Percentiles rank a stretch among this genome's conserved stretches.
Conservation (phyloP, 2,113 vertebrate species). For the Sorex fumeus region DNA sequence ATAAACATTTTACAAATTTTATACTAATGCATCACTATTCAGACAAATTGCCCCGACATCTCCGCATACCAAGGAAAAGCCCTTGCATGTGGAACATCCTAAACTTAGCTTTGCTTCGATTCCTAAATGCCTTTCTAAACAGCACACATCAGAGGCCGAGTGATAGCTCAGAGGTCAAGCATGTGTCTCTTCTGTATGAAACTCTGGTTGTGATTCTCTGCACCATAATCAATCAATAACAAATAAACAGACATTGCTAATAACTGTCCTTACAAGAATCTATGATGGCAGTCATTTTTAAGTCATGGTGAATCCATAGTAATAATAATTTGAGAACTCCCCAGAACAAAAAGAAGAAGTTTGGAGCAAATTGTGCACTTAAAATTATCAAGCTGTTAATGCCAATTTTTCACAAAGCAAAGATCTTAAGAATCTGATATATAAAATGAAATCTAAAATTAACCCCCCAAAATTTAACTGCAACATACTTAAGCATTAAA, state of each 20-base stretch:
- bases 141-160: not conserved
- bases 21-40: not conserved
- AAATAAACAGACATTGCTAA: too few relatives aligned
- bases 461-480: not conserved
- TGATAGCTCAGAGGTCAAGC: too few relatives aligned
- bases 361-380: constrained; percentile 38
- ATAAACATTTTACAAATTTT: not conserved
- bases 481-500: constrained; percentile 25
- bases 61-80: not conserved
- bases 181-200: too few relatives aligned
- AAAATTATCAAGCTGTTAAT: constrained; percentile 16
- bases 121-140: not conserved
- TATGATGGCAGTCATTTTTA: constrained; percentile 30
- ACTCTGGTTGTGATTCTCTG: too few relatives aligned
- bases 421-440: not conserved
- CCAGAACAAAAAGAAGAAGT: constrained; percentile 17
- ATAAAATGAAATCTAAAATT: constrained; percentile 46
- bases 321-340: constrained; percentile 13
- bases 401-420: constrained; percentile 51
- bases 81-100: not conserved
- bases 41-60: not conserved
- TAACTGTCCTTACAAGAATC: not conserved
- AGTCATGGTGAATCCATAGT: not conserved
- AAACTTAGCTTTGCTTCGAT: not conserved
- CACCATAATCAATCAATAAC: too few relatives aligned